Conservation (phyloP, 1,140 invertebrate genomes). For the Bombus sibiricus region DNA sequence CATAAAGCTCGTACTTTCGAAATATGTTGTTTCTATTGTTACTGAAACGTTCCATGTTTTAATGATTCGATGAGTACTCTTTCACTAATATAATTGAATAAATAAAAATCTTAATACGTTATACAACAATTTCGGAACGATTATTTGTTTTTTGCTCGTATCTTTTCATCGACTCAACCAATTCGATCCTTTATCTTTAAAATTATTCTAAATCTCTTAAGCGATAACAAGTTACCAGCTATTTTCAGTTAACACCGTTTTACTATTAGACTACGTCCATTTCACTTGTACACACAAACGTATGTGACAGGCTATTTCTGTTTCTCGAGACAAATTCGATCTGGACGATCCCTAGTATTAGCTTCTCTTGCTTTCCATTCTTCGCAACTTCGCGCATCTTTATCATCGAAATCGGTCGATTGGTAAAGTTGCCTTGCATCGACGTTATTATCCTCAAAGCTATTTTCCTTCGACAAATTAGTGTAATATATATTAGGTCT, state of each 20-base stretch:
- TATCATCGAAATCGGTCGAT: background rate
- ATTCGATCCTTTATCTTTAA: conserved; percentile 2
- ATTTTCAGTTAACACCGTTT: conserved; percentile 4
- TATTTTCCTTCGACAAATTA: conserved; percentile 1
- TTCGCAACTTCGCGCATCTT: background rate
- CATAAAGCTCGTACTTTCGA: background rate
- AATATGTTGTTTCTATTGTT: background rate
- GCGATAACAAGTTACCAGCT: conserved; percentile 23
- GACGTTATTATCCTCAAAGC: background rate
- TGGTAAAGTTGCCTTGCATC: background rate
- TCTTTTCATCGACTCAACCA: conserved; percentile 23
- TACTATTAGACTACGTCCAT: conserved; percentile 8
- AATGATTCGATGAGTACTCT: background rate
- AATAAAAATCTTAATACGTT: background rate
- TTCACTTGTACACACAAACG: background rate
- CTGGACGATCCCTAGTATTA: conserved; percentile 38
- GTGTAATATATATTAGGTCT: background rate
- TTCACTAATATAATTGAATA: too few relatives aligned
- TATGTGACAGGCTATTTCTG: background rate
- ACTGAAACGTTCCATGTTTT: background rate
- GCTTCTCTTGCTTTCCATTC: background rate
- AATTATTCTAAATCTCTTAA: conserved; percentile 34
- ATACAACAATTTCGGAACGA: background rate
- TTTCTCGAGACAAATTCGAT: conserved; percentile 41
- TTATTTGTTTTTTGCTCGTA: background rate